phyloP scores from a whole-genome alignment of 1,140 invertebrate species.

The Brachionus calyciflorus region DNA sequence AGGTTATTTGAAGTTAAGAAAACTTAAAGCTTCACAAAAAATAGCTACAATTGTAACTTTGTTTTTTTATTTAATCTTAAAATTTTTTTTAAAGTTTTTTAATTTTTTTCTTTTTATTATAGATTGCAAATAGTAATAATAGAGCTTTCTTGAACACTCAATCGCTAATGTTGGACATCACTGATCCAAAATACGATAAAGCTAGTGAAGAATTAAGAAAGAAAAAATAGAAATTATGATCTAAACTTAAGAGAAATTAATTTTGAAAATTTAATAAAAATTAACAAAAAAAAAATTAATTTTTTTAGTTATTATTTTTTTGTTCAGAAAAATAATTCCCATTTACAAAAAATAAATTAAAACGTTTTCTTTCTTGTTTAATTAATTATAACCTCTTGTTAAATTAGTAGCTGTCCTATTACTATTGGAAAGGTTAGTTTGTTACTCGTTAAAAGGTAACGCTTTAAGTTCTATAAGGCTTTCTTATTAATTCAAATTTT shows the following conservation, averaged over 20 bases:
- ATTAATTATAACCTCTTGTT: no score
- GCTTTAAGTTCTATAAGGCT: neutral
- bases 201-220: conserved; percentile 35
- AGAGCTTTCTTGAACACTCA: conserved; percentile 86
- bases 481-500: neutral
- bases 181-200: conserved; percentile 45
- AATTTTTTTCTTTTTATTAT: conserved; percentile 50
- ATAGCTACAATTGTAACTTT: conserved; percentile 85
- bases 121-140: conserved; percentile 91
- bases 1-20: conserved; percentile 93
- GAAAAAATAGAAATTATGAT: neutral
- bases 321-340: no score
- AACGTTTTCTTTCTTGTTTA: no score
- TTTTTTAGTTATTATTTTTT: no score
- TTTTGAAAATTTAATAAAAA: neutral
- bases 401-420: no score
- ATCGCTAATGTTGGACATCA: conserved; percentile 90
- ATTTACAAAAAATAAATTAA: no score
- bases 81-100: neutral
- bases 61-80: no score
- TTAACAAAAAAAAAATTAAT: no score
- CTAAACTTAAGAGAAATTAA: neutral
- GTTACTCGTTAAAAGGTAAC: conserved; percentile 19
- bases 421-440: no score
- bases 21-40: conserved; percentile 92